phyloP scores from a whole-genome alignment of 2,797 vertebrate genomes.

The Coregonus ussuriensis region DNA sequence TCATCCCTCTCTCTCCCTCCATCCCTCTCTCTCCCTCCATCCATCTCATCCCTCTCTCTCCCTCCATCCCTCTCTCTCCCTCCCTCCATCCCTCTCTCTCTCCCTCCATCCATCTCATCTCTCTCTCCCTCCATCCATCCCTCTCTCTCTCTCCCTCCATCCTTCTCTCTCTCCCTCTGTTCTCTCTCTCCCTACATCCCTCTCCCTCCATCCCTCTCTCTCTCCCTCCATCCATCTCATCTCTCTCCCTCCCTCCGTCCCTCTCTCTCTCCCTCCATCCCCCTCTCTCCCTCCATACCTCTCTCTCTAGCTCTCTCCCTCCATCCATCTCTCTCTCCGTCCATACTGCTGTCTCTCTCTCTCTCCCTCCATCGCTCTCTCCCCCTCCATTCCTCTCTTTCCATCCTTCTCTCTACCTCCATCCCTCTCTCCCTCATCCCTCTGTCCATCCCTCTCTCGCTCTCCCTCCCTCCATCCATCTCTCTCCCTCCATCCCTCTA shows the following conservation, averaged over 20 bases:
- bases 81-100: background rate
- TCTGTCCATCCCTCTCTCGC: conserved; percentile 31
- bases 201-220: too few species aligned
- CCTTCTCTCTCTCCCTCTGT: too few species aligned
- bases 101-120: too few species aligned
- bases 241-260: background rate
- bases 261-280: background rate
- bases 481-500: background rate
- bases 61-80: background rate
- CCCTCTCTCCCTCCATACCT: too few species aligned
- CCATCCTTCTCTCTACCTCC: background rate
- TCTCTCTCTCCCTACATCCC: background rate
- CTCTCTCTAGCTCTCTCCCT: too few species aligned
- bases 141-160: background rate
- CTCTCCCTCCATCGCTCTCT: conserved; percentile 29
- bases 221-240: too few species aligned
- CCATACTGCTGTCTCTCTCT: conserved; percentile 37
- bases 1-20: conserved; percentile 36
- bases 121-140: conserved; percentile 5
- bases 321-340: conserved; percentile 5
- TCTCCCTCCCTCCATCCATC: background rate
- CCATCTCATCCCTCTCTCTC: conserved; percentile 13
- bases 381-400: conserved; percentile 53
- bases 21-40: conserved; percentile 4
- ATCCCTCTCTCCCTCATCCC: conserved; percentile 5